These are phyloP conservation scores for Sardinella longiceps DNA, from an alignment of 2,797 vertebrate species.

Conservation along the genomic window DNA sequence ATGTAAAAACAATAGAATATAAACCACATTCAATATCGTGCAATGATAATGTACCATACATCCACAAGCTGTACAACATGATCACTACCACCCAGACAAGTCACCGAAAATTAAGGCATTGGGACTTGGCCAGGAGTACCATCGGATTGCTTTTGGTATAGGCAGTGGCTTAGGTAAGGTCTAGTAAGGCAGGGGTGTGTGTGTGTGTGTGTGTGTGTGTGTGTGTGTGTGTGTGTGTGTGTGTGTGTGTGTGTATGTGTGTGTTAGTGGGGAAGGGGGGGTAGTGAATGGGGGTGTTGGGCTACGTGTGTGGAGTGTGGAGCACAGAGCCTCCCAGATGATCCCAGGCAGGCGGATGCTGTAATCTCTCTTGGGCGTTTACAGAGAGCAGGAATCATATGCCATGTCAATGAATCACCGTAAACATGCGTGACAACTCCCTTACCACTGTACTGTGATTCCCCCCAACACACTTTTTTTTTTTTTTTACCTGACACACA, in stretches of 20 bases:
- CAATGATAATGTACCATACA: neutral
- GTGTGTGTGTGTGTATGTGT: too few species aligned
- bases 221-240: too few species aligned
- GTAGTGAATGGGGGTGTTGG: neutral
- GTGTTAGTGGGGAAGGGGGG: too few species aligned
- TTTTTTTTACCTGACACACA: constrained; percentile 17
- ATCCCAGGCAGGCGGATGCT: constrained; percentile 7
- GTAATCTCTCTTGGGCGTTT: constrained; percentile 8
- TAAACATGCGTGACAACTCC: constrained; percentile 28
- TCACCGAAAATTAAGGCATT: neutral
- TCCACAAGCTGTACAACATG: neutral
- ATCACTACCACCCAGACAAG: neutral
- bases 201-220: neutral
- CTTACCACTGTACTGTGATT: constrained; percentile 22
- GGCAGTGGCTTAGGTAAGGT: neutral
- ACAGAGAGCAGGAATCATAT: constrained; percentile 11
- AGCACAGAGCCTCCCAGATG: constrained; percentile 11
- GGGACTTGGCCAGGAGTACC: neutral
- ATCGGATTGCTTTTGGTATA: neutral
- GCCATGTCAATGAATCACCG: constrained; percentile 21
- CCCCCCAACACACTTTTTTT: constrained; percentile 53
- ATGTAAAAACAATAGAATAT: neutral
- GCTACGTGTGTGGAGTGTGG: neutral
- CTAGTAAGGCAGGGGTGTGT: neutral
- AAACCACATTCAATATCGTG: neutral